Evolutionary conservation across 2,797 vertebrate species (phyloP).

Genomic region (Chelmon rostratus): DNA sequence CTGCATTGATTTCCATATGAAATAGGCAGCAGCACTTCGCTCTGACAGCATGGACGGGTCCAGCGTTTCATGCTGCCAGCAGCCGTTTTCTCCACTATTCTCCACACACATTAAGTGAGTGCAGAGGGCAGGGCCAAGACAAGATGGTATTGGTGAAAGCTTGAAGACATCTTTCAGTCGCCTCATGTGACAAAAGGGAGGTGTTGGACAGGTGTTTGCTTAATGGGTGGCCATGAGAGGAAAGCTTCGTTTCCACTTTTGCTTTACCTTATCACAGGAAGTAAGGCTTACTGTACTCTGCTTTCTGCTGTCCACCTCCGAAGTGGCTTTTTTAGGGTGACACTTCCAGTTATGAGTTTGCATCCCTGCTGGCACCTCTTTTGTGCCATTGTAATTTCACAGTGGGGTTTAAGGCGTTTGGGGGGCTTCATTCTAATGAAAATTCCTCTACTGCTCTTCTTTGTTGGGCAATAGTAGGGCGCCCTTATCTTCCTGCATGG

Average conservation of each 20-base stretch:
- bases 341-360: conserved; percentile 82
- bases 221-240: conserved; percentile 45
- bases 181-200: conserved; percentile 74
- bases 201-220: conserved; percentile 77
- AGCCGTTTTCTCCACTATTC: conserved; percentile 71
- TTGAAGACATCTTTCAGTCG: conserved; percentile 74
- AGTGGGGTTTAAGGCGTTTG: conserved; percentile 82
- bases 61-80: conserved; percentile 80
- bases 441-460: conserved; percentile 87
- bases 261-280: conserved; percentile 63
- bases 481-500: conserved; percentile 82
- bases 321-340: conserved; percentile 74
- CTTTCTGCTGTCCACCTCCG: conserved; percentile 66
- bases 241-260: conserved; percentile 47
- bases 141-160: conserved; percentile 82
- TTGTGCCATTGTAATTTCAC: conserved; percentile 86
- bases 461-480: conserved; percentile 81
- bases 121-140: conserved; percentile 78
- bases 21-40: conserved; percentile 84
- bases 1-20: conserved; percentile 90
- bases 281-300: conserved; percentile 68
- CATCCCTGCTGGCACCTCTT: conserved; percentile 77
- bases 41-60: conserved; percentile 81
- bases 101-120: conserved; percentile 72
- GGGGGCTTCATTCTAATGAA: conserved; percentile 89